Conservation (phyloP, 2,113 vertebrate genomes). For the Sander vitreus region DNA sequence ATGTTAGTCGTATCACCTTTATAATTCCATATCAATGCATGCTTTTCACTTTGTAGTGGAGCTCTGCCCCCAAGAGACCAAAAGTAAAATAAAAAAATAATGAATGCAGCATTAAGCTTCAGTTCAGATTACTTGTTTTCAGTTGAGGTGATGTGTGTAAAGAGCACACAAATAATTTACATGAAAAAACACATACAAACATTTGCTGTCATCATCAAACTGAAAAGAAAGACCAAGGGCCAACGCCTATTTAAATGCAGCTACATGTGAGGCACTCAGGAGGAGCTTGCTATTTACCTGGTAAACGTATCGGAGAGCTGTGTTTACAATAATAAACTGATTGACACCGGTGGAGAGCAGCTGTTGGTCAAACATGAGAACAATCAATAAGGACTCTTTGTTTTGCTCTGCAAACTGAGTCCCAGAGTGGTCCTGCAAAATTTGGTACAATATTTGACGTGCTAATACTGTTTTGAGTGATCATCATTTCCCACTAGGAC, state of each 20-base stretch:
- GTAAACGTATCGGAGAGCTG: conserved; percentile 39
- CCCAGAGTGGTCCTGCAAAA: conserved; percentile 56
- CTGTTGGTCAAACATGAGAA: conserved; percentile 74
- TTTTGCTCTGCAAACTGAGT: conserved; percentile 67
- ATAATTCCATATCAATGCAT: not conserved
- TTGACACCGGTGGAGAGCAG: conserved; percentile 60
- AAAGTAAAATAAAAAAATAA: not conserved
- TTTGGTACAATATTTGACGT: conserved; percentile 74
- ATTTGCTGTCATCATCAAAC: conserved; percentile 22
- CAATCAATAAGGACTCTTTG: conserved; percentile 74
- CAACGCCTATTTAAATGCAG: conserved; percentile 23
- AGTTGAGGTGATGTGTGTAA: conserved; percentile 7
- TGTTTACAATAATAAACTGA: conserved; percentile 72
- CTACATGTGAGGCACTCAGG: conserved; percentile 33
- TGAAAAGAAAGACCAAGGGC: conserved; percentile 11
- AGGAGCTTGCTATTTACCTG: conserved; percentile 53
- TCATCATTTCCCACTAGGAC: conserved; percentile 68
- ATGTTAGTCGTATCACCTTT: not conserved
- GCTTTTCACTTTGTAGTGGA: conserved; percentile 10
- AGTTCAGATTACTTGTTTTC: conserved; percentile 15
- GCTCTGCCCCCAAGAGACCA: not conserved
- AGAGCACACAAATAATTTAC: conserved; percentile 20
- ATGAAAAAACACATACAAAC: conserved; percentile 15
- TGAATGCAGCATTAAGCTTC: not conserved
- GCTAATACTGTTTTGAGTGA: conserved; percentile 78